Evolutionary conservation across 2,113 vertebrate genomes (phyloP), one percentile per base, ranked within the genome.

Genomic region (Cebidichthys violaceus): DNA sequence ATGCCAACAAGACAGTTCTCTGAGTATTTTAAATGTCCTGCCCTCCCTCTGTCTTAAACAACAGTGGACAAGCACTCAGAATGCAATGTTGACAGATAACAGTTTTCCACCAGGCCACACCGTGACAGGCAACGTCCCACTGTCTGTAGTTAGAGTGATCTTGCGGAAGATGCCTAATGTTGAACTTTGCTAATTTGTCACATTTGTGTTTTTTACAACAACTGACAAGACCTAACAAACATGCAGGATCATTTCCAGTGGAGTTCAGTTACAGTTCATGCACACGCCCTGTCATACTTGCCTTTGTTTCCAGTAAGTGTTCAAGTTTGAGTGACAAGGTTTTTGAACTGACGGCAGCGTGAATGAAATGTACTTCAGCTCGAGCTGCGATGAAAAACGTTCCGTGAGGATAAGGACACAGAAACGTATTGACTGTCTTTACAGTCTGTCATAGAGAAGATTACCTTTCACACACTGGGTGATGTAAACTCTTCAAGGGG

Each of bases 11-110:
- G 90, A 57, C 35, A 59, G 74, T 71, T 81, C 75, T 83, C 14
- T 31, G 3, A 65, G 61, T 65, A 78, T 86, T 90, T 88, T 85
- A 84, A 84, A 92, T 90, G 82, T 82, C 35, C 81, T 86, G 73
- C 65, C 79, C 86, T 89, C 89, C 88, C 88, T 88, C 66, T 85
- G 83, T 79, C 83, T 66, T 52, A 37, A 67, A 52, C 71, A 59
- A 60, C 59, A 54, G 45, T 15, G 45, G 45, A 35, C 45, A 75
- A 50, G n/a, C 62, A 88, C 59, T 82, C 52, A 61, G 8, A 85
- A 31, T 15, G 39, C 33, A 57, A 59, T 31, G 31, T 4, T 67
- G 60, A 83, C 29, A 62, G 60, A 86, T 72, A 18, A 13, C 47
- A 31, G 10, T 68, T 86, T 83, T 86, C 79, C 77, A 78, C 57